Percentiles rank a stretch among this genome's conserved stretches.
These are phyloP conservation scores for Tetrax tetrax DNA, from an alignment of 2,113 vertebrate species.

Conservation along the genomic window DNA sequence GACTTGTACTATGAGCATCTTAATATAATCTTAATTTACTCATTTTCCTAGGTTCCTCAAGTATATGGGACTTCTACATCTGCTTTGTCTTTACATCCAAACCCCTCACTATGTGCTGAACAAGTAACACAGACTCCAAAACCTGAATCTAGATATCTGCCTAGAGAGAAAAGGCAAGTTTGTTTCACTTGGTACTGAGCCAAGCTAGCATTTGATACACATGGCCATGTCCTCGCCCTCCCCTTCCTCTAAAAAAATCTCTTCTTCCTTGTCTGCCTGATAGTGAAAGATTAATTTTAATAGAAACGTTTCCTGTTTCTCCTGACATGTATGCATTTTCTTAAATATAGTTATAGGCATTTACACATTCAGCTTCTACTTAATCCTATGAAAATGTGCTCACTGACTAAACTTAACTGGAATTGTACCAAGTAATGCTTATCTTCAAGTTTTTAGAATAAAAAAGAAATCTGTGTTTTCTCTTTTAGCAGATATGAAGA, in stretches of 20 bases:
- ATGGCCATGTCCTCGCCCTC: neutral
- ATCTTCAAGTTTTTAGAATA: neutral
- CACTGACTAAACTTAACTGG: neutral
- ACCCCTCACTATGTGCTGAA: neutral
- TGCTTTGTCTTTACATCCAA: neutral
- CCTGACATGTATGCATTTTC: neutral
- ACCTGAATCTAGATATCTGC: neutral
- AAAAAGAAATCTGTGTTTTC: neutral
- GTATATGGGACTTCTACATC: neutral
- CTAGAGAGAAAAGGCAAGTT: slow-evolving; percentile 63
- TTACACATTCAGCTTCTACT: neutral
- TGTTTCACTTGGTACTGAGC: neutral
- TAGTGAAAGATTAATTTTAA: neutral
- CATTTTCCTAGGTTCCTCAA: slow-evolving; percentile 54
- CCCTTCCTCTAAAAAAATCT: neutral
- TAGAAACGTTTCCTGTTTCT: neutral
- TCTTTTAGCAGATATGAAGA: slow-evolving; percentile 6
- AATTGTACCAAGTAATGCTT: neutral
- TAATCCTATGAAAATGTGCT: neutral
- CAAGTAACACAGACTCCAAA: neutral
- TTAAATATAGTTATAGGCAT: neutral
- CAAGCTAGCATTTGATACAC: neutral
- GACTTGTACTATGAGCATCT: neutral
- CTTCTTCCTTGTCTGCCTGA: neutral
- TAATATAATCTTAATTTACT: neutral